phyloP scores from a whole-genome alignment of 1,140 invertebrate genomes.

The Chironomus tepperi region DNA sequence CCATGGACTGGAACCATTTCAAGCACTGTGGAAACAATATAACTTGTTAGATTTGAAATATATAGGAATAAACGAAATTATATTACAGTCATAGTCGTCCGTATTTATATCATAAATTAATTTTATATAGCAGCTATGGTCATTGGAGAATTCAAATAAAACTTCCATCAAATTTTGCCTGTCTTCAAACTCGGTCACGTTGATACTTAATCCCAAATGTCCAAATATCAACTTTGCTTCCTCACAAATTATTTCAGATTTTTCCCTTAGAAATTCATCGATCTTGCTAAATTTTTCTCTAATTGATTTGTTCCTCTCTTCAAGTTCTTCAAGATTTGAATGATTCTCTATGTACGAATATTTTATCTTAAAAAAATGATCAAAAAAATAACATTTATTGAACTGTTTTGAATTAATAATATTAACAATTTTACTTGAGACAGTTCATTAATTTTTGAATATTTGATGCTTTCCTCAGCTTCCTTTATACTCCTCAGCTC shows the following conservation, averaged over 20 bases:
- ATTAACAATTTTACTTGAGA: too few relatives aligned
- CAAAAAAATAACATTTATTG: too few relatives aligned
- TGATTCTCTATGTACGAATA: too few relatives aligned
- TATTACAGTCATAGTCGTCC: neutral
- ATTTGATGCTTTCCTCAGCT: too few relatives aligned
- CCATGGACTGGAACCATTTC: neutral
- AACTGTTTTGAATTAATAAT: too few relatives aligned
- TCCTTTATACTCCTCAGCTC: too few relatives aligned
- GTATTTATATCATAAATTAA: neutral
- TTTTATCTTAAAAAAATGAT: too few relatives aligned
- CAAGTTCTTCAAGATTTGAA: neutral
- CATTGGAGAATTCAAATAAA: neutral
- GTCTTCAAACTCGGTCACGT: neutral
- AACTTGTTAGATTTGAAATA: neutral
- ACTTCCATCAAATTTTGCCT: neutral
- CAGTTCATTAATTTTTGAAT: too few relatives aligned
- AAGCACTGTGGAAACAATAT: neutral
- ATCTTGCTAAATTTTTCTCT: neutral
- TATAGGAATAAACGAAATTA: neutral
- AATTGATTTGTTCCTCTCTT: neutral
- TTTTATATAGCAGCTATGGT: neutral
- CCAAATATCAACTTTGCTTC: neutral
- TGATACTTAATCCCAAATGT: neutral
- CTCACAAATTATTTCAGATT: neutral
- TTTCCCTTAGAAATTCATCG: neutral